Base-by-base conservation (phyloP, 2,797 vertebrate genomes). In the Cirrhinus mrigala region DNA sequence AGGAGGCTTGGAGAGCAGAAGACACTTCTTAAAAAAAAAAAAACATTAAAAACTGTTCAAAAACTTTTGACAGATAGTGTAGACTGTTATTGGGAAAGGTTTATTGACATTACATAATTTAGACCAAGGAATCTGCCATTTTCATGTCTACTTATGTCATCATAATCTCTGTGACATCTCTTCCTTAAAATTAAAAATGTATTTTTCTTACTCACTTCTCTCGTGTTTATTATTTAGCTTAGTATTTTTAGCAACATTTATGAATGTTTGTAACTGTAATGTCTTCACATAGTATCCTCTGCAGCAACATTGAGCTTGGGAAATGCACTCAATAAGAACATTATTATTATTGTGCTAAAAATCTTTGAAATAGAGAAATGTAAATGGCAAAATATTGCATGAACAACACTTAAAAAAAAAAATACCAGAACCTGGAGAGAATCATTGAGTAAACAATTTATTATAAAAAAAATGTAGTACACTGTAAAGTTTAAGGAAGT, bases 401-500 rank as follows among this genome's bases (percentile, higher is more conserved):
- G 68, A 77, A 68, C 50, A 71, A 40, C 37, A 40, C 12, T 11
- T 22, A 78, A 70, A 24, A 91, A 73, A n/a, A n/a, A n/a, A n/a
- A n/a, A n/a, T n/a, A n/a, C n/a, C n/a, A n/a, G 50, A 1, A 86
- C 24, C 64, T 79, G 78, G 68, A 74, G 11, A 33, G 33, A 3
- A 24, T 44, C 44, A 40, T 92, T 86, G 91, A 88, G 89, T 94
- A 95, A 95, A 95, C 93, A 92, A 93, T 96, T 96, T 96, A 96
- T 96, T 96, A 96, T 95, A 79, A 95, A 96, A 95, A 96, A 93
- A 96, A 95, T 87, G 91, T 94, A 82, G 93, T 91, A 96, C 95
- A 96, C 95, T 93, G 94, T 93, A 95, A 96, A 97, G 95, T 96
- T 96, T 95, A 95, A 96, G 92, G 95, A 97, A 96, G 96, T 96